Conservation (phyloP, 2,797 vertebrate species). For the Notoglanidium macrostoma region DNA sequence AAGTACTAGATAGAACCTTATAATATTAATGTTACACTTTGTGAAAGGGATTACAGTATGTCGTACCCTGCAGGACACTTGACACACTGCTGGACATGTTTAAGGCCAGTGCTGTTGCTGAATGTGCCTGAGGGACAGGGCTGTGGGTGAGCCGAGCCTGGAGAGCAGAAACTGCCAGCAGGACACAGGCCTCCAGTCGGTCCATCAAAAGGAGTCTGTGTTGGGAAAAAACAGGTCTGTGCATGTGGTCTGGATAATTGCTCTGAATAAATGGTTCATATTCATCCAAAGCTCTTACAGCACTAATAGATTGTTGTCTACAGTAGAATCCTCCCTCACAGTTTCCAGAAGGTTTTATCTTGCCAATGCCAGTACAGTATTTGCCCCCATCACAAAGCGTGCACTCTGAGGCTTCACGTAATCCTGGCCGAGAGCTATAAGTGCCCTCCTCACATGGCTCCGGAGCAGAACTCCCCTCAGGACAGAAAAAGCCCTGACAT, state of each 20-base stretch:
- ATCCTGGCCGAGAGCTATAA: slow-evolving; percentile 68
- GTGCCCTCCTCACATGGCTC: slow-evolving; percentile 79
- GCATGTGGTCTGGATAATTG: not conserved
- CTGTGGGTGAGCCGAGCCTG: slow-evolving; percentile 62
- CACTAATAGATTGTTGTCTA: slow-evolving; percentile 75
- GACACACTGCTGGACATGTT: slow-evolving; percentile 73
- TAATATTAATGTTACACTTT: not conserved
- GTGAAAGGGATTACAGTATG: not conserved
- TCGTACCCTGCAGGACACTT: slow-evolving; percentile 83
- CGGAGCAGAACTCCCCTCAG: slow-evolving; percentile 71
- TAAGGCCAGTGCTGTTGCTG: slow-evolving; percentile 79
- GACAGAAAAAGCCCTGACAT: slow-evolving; percentile 82
- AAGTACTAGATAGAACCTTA: not conserved
- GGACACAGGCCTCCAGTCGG: slow-evolving; percentile 79
- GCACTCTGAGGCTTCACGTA: slow-evolving; percentile 73
- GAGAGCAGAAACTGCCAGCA: slow-evolving; percentile 72
- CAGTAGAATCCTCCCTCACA: slow-evolving; percentile 86
- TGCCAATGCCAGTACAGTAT: slow-evolving; percentile 79
- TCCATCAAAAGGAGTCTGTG: slow-evolving; percentile 79
- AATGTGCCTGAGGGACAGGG: slow-evolving; percentile 84
- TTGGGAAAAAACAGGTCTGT: slow-evolving; percentile 27
- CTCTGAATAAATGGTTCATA: not conserved
- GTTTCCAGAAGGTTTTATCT: slow-evolving; percentile 73
- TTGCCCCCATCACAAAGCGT: slow-evolving; percentile 76
- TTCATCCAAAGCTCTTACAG: slow-evolving; percentile 69